These are phyloP conservation scores for Sialis lutaria DNA, from an alignment of 2,888 invertebrate genomes.

Conservation along the genomic window DNA sequence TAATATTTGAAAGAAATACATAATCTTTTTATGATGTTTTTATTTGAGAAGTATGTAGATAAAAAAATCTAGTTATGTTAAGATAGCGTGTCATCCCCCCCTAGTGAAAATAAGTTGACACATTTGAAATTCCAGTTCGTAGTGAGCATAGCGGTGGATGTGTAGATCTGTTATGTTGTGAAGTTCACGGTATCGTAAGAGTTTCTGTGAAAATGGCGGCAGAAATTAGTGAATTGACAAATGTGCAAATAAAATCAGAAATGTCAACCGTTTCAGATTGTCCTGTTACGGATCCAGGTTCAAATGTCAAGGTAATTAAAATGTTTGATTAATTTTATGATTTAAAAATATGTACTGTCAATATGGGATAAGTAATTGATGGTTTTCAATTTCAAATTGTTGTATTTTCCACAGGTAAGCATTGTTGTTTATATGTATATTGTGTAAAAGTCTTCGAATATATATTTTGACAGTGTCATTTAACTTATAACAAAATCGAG, in stretches of 20 bases:
- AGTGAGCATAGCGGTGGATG: no score
- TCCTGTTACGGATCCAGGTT: slow-evolving; percentile 62
- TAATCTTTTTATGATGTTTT: no score
- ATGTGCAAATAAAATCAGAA: slow-evolving; percentile 19
- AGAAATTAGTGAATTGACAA: slow-evolving; percentile 7
- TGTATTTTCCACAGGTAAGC: not conserved
- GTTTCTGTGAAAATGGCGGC: slow-evolving; percentile 2
- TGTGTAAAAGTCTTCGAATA: not conserved
- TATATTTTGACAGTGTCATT: not conserved
- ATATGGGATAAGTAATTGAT: not conserved
- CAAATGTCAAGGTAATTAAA: slow-evolving; percentile 31
- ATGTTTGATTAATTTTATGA: slow-evolving; percentile 1
- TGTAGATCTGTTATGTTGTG: no score
- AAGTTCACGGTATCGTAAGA: no score
- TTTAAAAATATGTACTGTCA: not conserved
- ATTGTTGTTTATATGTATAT: not conserved
- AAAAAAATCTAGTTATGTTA: no score
- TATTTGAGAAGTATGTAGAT: no score
- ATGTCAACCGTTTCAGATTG: slow-evolving; percentile 46
- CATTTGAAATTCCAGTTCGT: no score
- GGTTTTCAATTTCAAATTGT: not conserved
- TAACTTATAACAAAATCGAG: not conserved
- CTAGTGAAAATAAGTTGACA: no score
- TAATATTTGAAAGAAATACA: no score
- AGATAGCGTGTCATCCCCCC: no score